Percentiles rank a stretch among this genome's conserved stretches.
phyloP scores from a whole-genome alignment of 2,888 invertebrate genomes.

The Drosophila mayaguana region DNA sequence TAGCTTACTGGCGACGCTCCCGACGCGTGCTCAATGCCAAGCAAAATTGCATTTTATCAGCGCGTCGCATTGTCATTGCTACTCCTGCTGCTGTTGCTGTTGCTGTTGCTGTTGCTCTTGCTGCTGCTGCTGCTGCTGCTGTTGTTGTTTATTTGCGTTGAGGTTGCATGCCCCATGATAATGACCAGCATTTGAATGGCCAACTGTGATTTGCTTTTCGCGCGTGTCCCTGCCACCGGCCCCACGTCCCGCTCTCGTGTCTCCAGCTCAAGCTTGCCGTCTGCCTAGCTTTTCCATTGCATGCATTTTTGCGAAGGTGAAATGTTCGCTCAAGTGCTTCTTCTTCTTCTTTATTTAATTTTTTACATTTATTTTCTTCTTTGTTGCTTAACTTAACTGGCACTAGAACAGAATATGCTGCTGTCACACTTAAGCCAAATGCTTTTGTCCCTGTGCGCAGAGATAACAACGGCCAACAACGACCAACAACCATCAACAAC shows the following conservation, averaged over 20 bases:
- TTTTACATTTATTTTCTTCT: not conserved
- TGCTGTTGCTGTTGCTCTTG: not conserved
- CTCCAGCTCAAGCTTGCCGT: slow-evolving; percentile 20
- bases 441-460: slow-evolving; percentile 63
- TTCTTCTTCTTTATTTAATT: slow-evolving; percentile 1
- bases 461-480: slow-evolving; percentile 49
- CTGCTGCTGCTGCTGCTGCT: slow-evolving; percentile 2
- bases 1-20: slow-evolving; percentile 49
- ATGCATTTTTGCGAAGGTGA: slow-evolving; percentile 65
- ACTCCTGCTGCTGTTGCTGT: not conserved
- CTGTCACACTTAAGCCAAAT: slow-evolving; percentile 61
- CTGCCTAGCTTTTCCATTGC: slow-evolving; percentile 43
- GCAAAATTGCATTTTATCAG: slow-evolving; percentile 68
- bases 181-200: slow-evolving; percentile 52
- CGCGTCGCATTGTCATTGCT: slow-evolving; percentile 3
- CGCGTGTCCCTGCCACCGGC: slow-evolving; percentile 21
- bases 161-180: slow-evolving; percentile 50
- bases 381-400: slow-evolving; percentile 42
- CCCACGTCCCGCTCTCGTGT: not conserved
- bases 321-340: slow-evolving; percentile 47
- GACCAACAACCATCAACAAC: slow-evolving; percentile 40
- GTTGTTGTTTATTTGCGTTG: slow-evolving; percentile 29
- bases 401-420: slow-evolving; percentile 62
- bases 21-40: slow-evolving; percentile 60
- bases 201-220: slow-evolving; percentile 35